These are phyloP conservation scores for Parauchenoglanis punctatus DNA, from an alignment of 2,797 vertebrate genomes.

Conservation along the genomic window DNA sequence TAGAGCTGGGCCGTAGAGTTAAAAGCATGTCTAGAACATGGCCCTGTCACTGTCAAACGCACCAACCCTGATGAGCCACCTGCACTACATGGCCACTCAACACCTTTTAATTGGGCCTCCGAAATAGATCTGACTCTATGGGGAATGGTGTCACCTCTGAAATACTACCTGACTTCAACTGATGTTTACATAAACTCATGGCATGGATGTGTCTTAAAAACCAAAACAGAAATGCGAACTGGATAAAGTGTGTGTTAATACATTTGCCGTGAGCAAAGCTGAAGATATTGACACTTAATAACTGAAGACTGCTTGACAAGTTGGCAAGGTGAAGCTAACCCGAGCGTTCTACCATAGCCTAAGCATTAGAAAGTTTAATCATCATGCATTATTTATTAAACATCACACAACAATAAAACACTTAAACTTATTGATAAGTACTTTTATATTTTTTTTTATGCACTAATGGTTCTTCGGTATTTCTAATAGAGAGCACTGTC, in stretches of 20 bases:
- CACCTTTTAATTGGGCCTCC: conserved; percentile 74
- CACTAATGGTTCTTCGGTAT: conserved; percentile 20
- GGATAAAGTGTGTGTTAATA: background rate
- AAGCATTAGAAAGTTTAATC: conserved; percentile 14
- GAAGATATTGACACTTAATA: conserved; percentile 8
- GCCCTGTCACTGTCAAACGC: conserved; percentile 69
- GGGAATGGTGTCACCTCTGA: conserved; percentile 41
- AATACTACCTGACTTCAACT: conserved; percentile 44
- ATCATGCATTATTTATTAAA: conserved; percentile 46
- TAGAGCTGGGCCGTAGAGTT: conserved; percentile 62
- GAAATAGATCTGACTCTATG: conserved; percentile 71
- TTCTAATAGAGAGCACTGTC: conserved; percentile 25
- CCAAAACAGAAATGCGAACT: background rate
- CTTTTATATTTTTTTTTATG: conserved; percentile 5
- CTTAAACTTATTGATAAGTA: conserved; percentile 21
- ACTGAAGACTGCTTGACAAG: background rate
- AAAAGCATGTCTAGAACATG: conserved; percentile 64
- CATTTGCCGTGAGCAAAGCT: background rate
- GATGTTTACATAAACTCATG: conserved; percentile 40
- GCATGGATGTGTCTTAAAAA: conserved; percentile 15
- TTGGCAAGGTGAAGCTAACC: background rate
- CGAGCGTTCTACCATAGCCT: background rate
- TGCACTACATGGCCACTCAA: conserved; percentile 64
- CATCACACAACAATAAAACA: conserved; percentile 32
- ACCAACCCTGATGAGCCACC: conserved; percentile 57